phyloP scores from a whole-genome alignment of 2,888 invertebrate species.

The Phanerotoma sp. region DNA sequence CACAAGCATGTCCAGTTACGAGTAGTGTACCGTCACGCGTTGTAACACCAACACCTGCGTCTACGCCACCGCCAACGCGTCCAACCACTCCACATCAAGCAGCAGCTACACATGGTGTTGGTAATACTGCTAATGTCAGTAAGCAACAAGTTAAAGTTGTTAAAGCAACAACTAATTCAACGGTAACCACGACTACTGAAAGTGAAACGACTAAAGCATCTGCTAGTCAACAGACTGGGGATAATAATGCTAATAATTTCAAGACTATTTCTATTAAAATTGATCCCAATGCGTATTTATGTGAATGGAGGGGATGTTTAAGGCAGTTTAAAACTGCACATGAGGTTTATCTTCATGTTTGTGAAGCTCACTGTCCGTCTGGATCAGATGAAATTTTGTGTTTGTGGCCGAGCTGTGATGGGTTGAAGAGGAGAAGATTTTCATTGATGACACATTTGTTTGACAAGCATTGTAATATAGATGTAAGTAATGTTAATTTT shows the following conservation, averaged over 20 bases:
- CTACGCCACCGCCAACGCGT: slow-evolving; percentile 53
- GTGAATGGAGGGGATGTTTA: slow-evolving; percentile 93
- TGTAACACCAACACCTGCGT: slow-evolving; percentile 52
- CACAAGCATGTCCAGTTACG: slow-evolving; percentile 46
- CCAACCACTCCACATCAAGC: slow-evolving; percentile 60
- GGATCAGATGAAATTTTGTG: slow-evolving; percentile 78
- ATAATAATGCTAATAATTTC: too few relatives aligned
- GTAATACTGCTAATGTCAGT: slow-evolving; percentile 1
- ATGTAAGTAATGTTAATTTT: slow-evolving; percentile 59
- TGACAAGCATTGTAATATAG: slow-evolving; percentile 89
- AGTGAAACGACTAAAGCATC: slow-evolving; percentile 43
- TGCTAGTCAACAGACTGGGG: slow-evolving; percentile 39
- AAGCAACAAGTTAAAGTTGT: slow-evolving; percentile 38
- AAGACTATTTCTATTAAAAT: slow-evolving; percentile 55
- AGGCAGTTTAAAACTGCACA: slow-evolving; percentile 72
- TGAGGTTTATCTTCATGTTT: slow-evolving; percentile 86
- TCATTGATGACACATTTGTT: slow-evolving; percentile 96
- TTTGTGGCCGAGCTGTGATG: slow-evolving; percentile 89
- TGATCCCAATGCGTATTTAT: slow-evolving; percentile 61
- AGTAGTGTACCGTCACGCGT: slow-evolving; percentile 52
- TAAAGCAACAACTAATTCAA: slow-evolving; percentile 46
- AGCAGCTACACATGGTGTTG: slow-evolving; percentile 54
- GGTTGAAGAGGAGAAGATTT: slow-evolving; percentile 85
- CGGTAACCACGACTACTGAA: slow-evolving; percentile 48
- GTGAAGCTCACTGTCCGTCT: slow-evolving; percentile 77